These are phyloP conservation scores for Tenualosa ilisha DNA, from an alignment of 2,797 vertebrate genomes.

Conservation along the genomic window DNA sequence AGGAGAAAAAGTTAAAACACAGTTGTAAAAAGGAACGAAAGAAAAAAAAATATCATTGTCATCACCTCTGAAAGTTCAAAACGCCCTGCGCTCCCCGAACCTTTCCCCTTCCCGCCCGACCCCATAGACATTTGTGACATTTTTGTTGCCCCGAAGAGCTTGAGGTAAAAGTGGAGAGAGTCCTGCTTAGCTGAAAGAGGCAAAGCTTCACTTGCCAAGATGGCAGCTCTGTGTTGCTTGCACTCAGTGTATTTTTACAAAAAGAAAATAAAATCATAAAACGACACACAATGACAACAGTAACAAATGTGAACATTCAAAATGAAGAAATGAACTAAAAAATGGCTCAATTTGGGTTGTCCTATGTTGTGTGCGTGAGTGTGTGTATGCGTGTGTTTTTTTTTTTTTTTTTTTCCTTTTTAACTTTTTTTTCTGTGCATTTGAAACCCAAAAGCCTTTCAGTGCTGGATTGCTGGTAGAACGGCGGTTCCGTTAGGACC, in stretches of 20 bases:
- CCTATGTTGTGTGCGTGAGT: background rate
- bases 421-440: constrained; percentile 62
- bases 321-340: constrained; percentile 69
- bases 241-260: constrained; percentile 84
- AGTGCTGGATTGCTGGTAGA: constrained; percentile 90
- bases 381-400: constrained; percentile 45
- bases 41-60: constrained; percentile 71
- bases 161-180: constrained; percentile 98
- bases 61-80: constrained; percentile 32
- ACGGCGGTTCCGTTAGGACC: constrained; percentile 72
- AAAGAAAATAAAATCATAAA: constrained; percentile 71
- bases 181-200: constrained; percentile 80
- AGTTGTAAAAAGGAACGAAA: constrained; percentile 72
- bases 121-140: constrained; percentile 82
- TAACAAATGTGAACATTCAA: constrained; percentile 39
- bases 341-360: constrained; percentile 87
- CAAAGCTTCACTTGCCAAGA: constrained; percentile 73
- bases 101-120: constrained; percentile 69
- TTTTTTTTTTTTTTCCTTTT: constrained; percentile 50
- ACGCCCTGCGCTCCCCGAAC: constrained; percentile 52
- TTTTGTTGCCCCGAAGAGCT: constrained; percentile 64
- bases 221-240: constrained; percentile 74
- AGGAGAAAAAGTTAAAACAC: constrained; percentile 86
- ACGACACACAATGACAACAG: constrained; percentile 26
- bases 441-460: constrained; percentile 74